Conservation (phyloP, 2,113 vertebrate species). For the Odontesthes bonariensis region DNA sequence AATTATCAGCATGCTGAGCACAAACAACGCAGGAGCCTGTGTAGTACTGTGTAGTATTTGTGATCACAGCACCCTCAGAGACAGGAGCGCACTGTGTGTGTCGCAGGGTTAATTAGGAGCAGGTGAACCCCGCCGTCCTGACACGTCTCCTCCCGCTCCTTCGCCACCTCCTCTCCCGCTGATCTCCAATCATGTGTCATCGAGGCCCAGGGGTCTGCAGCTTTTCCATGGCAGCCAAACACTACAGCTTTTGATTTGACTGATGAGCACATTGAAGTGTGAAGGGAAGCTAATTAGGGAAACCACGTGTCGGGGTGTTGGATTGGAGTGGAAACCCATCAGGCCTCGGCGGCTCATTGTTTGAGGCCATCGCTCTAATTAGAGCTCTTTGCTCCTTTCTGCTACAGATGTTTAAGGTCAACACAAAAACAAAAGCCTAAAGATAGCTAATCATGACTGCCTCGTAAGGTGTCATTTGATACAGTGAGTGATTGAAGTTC, state of each 20-base stretch:
- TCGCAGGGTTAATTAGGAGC: conserved; percentile 50
- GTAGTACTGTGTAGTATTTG: conserved; percentile 3
- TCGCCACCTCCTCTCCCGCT: conserved; percentile 21
- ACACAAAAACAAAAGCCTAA: conserved; percentile 25
- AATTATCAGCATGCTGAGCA: background rate
- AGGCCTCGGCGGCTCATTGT: conserved; percentile 12
- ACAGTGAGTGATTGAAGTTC: background rate
- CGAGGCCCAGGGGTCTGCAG: conserved; percentile 18
- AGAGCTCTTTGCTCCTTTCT: conserved; percentile 1
- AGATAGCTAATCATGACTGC: conserved; percentile 4
- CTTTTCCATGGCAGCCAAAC: conserved; percentile 20
- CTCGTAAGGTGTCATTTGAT: background rate
- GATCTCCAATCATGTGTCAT: conserved; percentile 45
- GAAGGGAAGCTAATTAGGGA: conserved; percentile 53
- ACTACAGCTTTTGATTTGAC: conserved; percentile 35
- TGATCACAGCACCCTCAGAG: conserved; percentile 21
- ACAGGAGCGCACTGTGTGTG: conserved; percentile 21
- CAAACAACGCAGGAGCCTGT: background rate
- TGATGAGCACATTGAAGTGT: conserved; percentile 54
- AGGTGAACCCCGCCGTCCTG: conserved; percentile 30
- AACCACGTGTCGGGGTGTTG: conserved; percentile 6
- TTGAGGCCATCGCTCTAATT: conserved; percentile 30
- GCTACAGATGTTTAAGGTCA: conserved; percentile 46
- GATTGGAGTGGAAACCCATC: conserved; percentile 6
- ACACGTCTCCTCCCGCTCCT: background rate